phyloP scores from a whole-genome alignment of 2,888 invertebrate species.

The Pherbina coryleti region DNA sequence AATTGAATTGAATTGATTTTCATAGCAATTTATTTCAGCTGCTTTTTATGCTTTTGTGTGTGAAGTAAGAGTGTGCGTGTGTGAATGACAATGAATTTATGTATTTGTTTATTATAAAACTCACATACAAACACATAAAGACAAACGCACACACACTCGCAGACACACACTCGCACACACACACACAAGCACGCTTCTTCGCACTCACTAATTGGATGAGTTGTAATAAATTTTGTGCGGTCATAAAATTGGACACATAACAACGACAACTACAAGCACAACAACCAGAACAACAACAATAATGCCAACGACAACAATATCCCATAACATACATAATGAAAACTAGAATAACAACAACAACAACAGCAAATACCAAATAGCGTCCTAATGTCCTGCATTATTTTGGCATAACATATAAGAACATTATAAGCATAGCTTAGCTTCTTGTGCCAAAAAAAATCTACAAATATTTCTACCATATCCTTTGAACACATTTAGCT shows the following conservation, averaged over 20 bases:
- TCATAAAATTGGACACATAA: constrained; percentile 21
- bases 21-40: constrained; percentile 22
- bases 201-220: constrained; percentile 28
- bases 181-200: not conserved
- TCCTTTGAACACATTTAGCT: not conserved
- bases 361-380: no score
- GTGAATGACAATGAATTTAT: not conserved
- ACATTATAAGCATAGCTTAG: no score
- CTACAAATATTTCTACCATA: no score
- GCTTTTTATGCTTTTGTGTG: not conserved
- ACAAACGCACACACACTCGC: not conserved
- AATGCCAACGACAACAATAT: not conserved
- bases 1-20: constrained; percentile 29
- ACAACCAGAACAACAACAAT: no score
- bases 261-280: no score
- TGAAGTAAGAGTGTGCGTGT: not conserved
- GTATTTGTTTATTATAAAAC: not conserved
- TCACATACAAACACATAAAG: not conserved
- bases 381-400: no score
- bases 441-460: not conserved
- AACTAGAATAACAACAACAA: not conserved
- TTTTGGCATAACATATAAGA: no score
- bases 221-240: constrained; percentile 28
- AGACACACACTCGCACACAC: not conserved
- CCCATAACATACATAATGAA: not conserved